Evolutionary conservation across 2,113 vertebrate species (phyloP), one percentile per base, ranked within the genome.

Genomic region (Engraulis encrasicolus): DNA sequence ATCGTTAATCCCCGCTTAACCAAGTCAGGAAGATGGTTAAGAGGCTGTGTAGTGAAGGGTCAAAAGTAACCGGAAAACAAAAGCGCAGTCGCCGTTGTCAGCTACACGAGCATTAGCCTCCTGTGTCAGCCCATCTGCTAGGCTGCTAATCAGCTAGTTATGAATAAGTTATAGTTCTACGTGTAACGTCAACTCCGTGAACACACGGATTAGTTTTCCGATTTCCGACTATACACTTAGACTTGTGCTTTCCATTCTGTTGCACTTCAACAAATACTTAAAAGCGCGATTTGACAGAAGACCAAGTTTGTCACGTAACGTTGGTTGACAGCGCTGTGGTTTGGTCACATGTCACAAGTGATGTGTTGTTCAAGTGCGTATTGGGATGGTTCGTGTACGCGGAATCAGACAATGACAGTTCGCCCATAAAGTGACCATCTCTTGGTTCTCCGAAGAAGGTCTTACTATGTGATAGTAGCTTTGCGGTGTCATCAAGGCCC

Each of bases 81-180:
- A 23, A 61, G 11, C 23, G 9, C 9, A 7, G 7, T 31, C 12
- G 54, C 2, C 14, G 58, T 66, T 66, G 58, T 2, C 7, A 66
- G 6, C 7, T 66, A 66, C 1, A 74, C 34, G 27, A 17, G 12
- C 2, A 34, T 74, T 31, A 74, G 66, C 58, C 9, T 31, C 58
- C 31, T 66, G 31, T 37, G 11, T 74, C 50, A 77, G 23, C 61
- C 23, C 34, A 1, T 1, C 45, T 52, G 74, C 77, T 78, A 18
- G 11, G 14, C 20, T 18, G 79, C 23, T 80, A 54, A 81, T n/a
- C 54, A 81, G 50, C 79, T 7, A 74, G 23, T 31, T 31, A 74
- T 74, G 66, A 74, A 74, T 74, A 74, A 74, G 66, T 74, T 74
- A 74, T 36, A 74, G 66, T 74, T 74, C 31, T 36, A 31, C 27